Conservation (phyloP, 2,888 invertebrate genomes). For the Tanypteryx hageni region DNA sequence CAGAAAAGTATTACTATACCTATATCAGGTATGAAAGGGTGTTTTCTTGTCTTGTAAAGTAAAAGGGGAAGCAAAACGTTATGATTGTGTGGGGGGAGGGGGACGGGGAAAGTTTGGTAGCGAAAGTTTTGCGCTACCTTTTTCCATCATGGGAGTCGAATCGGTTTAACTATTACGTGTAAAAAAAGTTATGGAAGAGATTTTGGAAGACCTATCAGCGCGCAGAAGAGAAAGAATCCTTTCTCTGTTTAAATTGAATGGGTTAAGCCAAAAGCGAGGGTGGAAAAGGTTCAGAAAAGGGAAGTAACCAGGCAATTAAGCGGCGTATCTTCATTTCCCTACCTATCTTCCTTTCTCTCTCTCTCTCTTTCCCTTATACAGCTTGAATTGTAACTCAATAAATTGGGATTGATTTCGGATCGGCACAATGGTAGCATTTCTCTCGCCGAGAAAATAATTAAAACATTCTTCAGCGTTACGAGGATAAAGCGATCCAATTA, state of each 20-base stretch:
- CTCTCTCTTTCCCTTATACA: not conserved
- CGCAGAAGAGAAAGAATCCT: not conserved
- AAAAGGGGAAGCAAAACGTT: no score
- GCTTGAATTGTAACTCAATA: not conserved
- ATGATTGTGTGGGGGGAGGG: no score
- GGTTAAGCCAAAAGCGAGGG: not conserved
- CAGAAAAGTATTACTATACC: no score
- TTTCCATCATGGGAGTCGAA: no score
- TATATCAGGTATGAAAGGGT: no score
- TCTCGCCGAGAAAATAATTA: not conserved
- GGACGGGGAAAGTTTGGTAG: no score
- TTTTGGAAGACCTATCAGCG: constrained; percentile 19
- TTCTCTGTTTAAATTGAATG: constrained; percentile 37
- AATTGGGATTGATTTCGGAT: not conserved
- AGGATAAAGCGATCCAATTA: no score
- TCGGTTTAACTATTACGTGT: no score
- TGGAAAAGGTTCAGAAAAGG: not conserved
- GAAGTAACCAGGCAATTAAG: not conserved
- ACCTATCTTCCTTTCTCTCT: not conserved
- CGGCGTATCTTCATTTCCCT: not conserved
- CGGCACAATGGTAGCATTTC: not conserved
- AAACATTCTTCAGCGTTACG: not conserved
- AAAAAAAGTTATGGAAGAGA: constrained; percentile 11
- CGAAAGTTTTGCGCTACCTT: no score
- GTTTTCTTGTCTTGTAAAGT: no score